Conservation (phyloP, 35 echinoderm and acorn worm genomes). For the Amphiura filiformis region DNA sequence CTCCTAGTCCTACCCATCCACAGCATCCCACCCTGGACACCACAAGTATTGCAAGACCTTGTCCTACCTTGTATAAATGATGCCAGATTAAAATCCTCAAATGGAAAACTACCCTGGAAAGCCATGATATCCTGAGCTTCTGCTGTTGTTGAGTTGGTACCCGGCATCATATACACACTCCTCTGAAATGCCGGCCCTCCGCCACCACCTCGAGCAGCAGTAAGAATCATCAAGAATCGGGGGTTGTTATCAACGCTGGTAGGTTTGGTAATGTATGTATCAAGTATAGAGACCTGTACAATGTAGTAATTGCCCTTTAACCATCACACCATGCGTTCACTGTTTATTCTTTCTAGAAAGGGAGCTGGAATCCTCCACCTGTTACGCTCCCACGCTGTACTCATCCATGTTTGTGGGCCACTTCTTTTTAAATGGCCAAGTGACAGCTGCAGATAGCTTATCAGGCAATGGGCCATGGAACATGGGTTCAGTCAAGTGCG, state of each 20-base stretch:
- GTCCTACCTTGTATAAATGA: constrained; percentile 1
- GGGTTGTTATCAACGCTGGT: too few species aligned
- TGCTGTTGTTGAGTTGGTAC: too few species aligned
- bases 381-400: background rate
- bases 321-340: background rate
- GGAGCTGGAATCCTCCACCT: background rate
- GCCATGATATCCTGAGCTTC: background rate
- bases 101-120: background rate
- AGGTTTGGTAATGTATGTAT: too few species aligned
- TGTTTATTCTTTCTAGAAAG: background rate
- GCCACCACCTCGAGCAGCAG: too few species aligned
- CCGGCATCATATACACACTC: too few species aligned
- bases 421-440: background rate
- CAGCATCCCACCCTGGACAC: too few species aligned
- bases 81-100: constrained; percentile 3
- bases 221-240: too few species aligned
- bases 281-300: too few species aligned
- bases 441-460: background rate
- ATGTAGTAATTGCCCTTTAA: background rate
- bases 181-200: too few species aligned
- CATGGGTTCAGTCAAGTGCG: background rate
- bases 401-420: background rate
- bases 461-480: background rate
- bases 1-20: too few species aligned
- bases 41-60: too few species aligned